phyloP scores from a whole-genome alignment of 2,888 invertebrate species.

The Scaptomyza reducta region DNA sequence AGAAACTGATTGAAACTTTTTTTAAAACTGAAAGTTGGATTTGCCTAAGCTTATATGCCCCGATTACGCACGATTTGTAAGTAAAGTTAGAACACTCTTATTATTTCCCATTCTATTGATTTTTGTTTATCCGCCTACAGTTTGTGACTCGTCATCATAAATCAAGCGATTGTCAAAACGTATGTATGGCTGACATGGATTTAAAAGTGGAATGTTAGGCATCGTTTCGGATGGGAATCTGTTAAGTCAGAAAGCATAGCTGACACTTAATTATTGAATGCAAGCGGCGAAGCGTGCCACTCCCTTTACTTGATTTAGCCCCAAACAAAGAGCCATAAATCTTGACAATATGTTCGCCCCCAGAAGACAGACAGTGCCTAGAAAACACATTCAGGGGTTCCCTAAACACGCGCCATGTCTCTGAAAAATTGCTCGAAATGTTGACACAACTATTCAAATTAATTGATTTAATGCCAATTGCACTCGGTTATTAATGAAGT shows the following conservation, averaged over 20 bases:
- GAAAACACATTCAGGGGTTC: constrained; percentile 50
- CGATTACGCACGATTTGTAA: neutral
- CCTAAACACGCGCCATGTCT: constrained; percentile 45
- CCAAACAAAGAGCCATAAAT: constrained; percentile 49
- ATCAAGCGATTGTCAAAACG: constrained; percentile 52
- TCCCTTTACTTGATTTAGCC: constrained; percentile 1
- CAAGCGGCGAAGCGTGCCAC: constrained; percentile 68
- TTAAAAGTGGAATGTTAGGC: constrained; percentile 37
- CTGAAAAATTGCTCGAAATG: constrained; percentile 75
- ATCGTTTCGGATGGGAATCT: constrained; percentile 71
- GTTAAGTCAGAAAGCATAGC: constrained; percentile 74
- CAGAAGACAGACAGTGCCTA: constrained; percentile 12
- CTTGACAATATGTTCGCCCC: constrained; percentile 39
- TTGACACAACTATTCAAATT: constrained; percentile 78
- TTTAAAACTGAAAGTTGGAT: constrained; percentile 1
- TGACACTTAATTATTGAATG: constrained; percentile 80
- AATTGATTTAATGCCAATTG: constrained; percentile 74
- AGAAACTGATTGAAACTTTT: constrained; percentile 51
- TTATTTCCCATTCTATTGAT: neutral
- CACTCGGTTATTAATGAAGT: constrained; percentile 73
- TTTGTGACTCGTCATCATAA: constrained; percentile 52
- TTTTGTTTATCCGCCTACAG: constrained; percentile 17
- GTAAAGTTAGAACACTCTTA: neutral
- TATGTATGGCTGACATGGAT: constrained; percentile 33
- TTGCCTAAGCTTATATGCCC: neutral